Evolutionary conservation across 2,888 invertebrate genomes (phyloP).

Genomic region (Cotesia congregata): DNA sequence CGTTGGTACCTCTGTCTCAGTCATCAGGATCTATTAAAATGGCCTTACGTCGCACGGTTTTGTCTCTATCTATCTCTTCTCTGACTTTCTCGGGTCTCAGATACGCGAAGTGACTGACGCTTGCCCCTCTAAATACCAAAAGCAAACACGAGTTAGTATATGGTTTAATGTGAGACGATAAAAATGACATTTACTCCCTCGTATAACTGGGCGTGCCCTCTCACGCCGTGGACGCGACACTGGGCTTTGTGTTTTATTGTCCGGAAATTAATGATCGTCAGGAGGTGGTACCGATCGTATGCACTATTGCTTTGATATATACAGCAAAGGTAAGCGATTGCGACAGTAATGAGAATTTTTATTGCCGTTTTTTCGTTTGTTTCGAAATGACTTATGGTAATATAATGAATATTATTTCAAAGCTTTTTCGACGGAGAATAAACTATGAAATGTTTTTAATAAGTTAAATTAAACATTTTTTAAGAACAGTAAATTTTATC

Average conservation of each 20-base stretch:
- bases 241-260: slow-evolving; percentile 60
- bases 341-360: slow-evolving; percentile 23
- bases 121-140: slow-evolving; percentile 64
- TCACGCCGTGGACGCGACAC: slow-evolving; percentile 60
- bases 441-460: neutral
- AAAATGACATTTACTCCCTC: slow-evolving; percentile 47
- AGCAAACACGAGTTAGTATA: slow-evolving; percentile 62
- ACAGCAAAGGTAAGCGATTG: slow-evolving; percentile 23
- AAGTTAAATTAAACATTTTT: neutral
- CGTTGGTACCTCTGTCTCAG: slow-evolving; percentile 54
- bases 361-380: slow-evolving; percentile 3
- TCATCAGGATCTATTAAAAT: slow-evolving; percentile 25
- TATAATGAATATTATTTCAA: neutral
- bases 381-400: neutral
- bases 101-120: slow-evolving; percentile 52
- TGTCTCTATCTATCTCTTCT: slow-evolving; percentile 5
- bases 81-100: slow-evolving; percentile 22
- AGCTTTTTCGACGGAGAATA: neutral
- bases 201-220: slow-evolving; percentile 65
- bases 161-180: slow-evolving; percentile 26
- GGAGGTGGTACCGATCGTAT: slow-evolving; percentile 36
- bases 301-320: slow-evolving; percentile 33
- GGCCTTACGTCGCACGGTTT: slow-evolving; percentile 25
- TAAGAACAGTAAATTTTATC: neutral
- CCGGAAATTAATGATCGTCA: slow-evolving; percentile 67